These are phyloP conservation scores for Lepus townsendii DNA, from an alignment of 2,797 vertebrate genomes.

Conservation along the genomic window DNA sequence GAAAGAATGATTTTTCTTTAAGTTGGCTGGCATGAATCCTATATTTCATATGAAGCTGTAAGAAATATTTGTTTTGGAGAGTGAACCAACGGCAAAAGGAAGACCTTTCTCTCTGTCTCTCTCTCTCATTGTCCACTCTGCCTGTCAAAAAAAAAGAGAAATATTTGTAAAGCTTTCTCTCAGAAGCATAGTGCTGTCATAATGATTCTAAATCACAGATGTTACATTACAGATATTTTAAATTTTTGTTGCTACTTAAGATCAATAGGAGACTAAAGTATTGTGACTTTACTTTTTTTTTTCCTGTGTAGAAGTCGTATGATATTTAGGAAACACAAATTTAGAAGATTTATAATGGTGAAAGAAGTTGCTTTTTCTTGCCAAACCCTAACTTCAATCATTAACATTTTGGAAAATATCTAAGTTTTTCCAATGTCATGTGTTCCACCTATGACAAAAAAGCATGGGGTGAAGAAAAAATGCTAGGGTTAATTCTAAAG, in stretches of 20 bases:
- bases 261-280: not conserved
- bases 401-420: conserved; percentile 10
- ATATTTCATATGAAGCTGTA: conserved; percentile 1
- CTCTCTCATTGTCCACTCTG: no score
- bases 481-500: not conserved
- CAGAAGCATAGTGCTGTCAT: not conserved
- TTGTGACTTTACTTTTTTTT: not conserved
- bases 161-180: conserved; percentile 25
- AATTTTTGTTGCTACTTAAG: conserved; percentile 31
- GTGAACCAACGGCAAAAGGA: no score
- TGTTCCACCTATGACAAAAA: not conserved
- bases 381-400: not conserved
- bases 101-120: no score
- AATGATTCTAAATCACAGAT: not conserved
- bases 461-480: not conserved
- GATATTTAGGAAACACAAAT: not conserved
- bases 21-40: conserved; percentile 74
- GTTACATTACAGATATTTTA: not conserved
- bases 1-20: conserved; percentile 81
- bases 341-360: conserved; percentile 7
- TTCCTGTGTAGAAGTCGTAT: not conserved
- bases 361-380: conserved; percentile 14
- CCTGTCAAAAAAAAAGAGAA: not conserved
- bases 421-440: not conserved
- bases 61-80: not conserved